Base-by-base conservation (phyloP, 1,140 invertebrate genomes). In the Aphelinus atriplicis region DNA sequence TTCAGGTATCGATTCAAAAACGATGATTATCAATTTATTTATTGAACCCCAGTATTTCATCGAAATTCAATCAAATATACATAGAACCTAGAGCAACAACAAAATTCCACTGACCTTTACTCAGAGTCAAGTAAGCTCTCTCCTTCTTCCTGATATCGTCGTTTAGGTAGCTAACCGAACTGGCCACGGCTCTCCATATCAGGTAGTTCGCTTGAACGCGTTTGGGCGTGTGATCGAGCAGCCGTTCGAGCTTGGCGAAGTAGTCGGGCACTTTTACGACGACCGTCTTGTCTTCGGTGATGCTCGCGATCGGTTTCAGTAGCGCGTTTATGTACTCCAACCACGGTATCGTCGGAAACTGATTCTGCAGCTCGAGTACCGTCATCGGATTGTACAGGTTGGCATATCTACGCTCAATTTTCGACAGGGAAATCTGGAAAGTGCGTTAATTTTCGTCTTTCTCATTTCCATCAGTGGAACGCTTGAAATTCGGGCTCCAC, bases 351-450 rank as follows among this genome's bases (percentile, higher is more conserved):
- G 91, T 91, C 7, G 92, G 92, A 82, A 92, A 95, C 75, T 92
- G 91, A 55, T 88, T 79, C 82, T 94, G 92, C 46, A 97, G 82
- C 77, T 96, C 91, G 6, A 85, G 84, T 26, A 97, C 88, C 0
- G 91, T 94, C 91, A 96, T 95, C 26, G 94, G 93, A 83, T 97
- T 96, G 86, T 97, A 97, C 2, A 96, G 88, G 79, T 93, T 93
- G 7, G 94, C 94, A 85, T 97, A 96, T 78, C 96, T 4, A 6
- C 51, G 51, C 51, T 53, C 9, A 6, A 6, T 9, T 4, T 9
- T 89, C 67, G 46, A 89, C 4, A 53, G 4, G 9, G 51, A 53
- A 53, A 53, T 53, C 51, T 53, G 9, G 4, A 9, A 78, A 70
- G 26, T 26, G 26, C 26, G 26, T 26, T 26, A 26, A 26, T 26